Conservation (phyloP, 2,888 invertebrate genomes). For the Eristalis arbustorum region DNA sequence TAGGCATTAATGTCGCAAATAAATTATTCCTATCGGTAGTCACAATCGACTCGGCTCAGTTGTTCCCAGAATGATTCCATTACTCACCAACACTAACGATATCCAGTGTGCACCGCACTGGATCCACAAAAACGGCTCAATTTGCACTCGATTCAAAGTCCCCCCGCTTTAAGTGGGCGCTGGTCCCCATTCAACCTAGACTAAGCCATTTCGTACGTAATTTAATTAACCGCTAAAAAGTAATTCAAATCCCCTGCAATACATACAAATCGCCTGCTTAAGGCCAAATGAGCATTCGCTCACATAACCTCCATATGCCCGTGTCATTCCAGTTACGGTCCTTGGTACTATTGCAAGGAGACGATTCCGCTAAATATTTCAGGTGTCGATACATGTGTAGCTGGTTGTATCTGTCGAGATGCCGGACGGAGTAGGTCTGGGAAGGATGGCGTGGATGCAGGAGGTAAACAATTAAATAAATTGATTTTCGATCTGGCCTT, state of each 20-base stretch:
- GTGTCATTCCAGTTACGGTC: constrained; percentile 43
- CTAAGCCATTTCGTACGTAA: constrained; percentile 64
- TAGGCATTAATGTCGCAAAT: not conserved
- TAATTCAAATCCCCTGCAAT: constrained; percentile 50
- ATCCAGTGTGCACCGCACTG: not conserved
- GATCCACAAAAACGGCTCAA: constrained; percentile 24
- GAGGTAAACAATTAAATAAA: constrained; percentile 63
- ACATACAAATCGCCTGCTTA: constrained; percentile 65
- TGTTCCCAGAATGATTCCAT: not conserved
- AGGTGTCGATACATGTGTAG: constrained; percentile 34
- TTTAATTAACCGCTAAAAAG: constrained; percentile 68
- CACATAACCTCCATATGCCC: constrained; percentile 13
- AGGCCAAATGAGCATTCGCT: constrained; percentile 42
- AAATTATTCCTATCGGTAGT: constrained; percentile 26
- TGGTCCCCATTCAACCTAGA: constrained; percentile 27
- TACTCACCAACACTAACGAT: not conserved
- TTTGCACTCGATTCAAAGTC: constrained; percentile 32
- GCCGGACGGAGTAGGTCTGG: not conserved
- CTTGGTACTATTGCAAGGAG: constrained; percentile 15
- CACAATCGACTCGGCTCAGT: not conserved
- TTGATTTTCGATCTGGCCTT: constrained; percentile 46
- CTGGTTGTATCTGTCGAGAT: not conserved
- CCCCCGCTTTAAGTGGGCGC: not conserved
- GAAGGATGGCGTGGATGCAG: not conserved
- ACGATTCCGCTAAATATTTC: constrained; percentile 55